These are phyloP conservation scores for Tholera decimalis DNA, from an alignment of 2,888 invertebrate genomes.

Conservation along the genomic window DNA sequence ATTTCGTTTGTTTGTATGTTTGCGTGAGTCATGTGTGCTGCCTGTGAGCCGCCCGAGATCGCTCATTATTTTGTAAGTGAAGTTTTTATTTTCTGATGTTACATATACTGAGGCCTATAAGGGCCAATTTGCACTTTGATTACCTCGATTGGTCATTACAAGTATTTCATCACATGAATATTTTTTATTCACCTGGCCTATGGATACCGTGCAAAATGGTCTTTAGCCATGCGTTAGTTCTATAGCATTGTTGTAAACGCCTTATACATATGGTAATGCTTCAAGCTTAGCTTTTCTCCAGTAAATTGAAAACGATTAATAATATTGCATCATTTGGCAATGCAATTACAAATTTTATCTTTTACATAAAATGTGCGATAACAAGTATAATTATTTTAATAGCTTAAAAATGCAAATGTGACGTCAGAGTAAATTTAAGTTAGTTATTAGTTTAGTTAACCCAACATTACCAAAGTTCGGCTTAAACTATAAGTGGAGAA, in stretches of 20 bases:
- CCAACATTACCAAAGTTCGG: conserved; percentile 64
- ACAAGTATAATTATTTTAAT: neutral
- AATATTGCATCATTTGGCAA: conserved; percentile 11
- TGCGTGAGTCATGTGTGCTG: neutral
- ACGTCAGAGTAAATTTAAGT: conserved; percentile 47
- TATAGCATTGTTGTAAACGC: neutral
- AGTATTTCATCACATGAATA: conserved; percentile 20
- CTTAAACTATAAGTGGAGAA: conserved; percentile 54
- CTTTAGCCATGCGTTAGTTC: neutral
- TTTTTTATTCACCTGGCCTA: neutral
- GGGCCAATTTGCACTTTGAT: conserved; percentile 5
- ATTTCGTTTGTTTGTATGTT: conserved; percentile 24
- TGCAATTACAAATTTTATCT: conserved; percentile 10
- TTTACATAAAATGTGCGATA: neutral
- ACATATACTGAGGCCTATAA: neutral
- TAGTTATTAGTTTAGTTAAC: conserved; percentile 42
- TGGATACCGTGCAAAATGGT: conserved; percentile 7
- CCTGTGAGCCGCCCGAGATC: conserved; percentile 24
- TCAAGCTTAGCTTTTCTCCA: neutral
- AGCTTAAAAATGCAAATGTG: conserved; percentile 15
- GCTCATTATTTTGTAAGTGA: conserved; percentile 55
- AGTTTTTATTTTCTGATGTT: conserved; percentile 50
- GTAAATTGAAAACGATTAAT: neutral
- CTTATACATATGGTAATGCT: conserved; percentile 7
- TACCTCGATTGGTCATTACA: neutral